A percentile compares a stretch with the other conserved stretches of the same genome.
phyloP scores from a whole-genome alignment of 1,140 invertebrate genomes.

The Euschistus heros region DNA sequence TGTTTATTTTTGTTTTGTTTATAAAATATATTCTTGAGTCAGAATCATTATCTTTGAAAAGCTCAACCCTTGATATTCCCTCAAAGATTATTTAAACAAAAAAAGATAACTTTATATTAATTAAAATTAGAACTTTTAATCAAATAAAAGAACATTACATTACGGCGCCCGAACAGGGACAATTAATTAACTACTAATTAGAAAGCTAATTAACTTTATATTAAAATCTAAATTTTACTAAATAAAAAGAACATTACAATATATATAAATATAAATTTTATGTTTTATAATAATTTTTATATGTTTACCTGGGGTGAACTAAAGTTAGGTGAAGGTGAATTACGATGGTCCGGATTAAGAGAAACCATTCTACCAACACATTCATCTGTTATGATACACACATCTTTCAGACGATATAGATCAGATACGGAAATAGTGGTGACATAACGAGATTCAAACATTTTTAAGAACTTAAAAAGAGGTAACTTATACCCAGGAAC shows the following conservation, averaged over 20 bases:
- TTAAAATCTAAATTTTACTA: no score
- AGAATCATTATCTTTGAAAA: no score
- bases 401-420: slow-evolving; percentile 67
- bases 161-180: no score
- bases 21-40: no score
- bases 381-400: slow-evolving; percentile 60
- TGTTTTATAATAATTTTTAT: neutral
- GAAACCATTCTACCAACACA: slow-evolving; percentile 56
- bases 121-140: neutral
- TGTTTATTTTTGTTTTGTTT: no score
- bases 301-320: slow-evolving; percentile 11
- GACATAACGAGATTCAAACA: slow-evolving; percentile 72
- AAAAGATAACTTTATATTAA: neutral
- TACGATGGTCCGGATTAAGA: slow-evolving; percentile 34
- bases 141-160: neutral
- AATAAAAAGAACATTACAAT: no score
- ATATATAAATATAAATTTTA: no score
- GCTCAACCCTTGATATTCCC: no score
- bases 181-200: no score
- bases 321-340: slow-evolving; percentile 41
- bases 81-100: no score
- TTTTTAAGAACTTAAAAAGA: slow-evolving; percentile 74
- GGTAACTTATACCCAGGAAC: slow-evolving; percentile 65
- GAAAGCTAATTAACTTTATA: no score
- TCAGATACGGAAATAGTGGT: slow-evolving; percentile 68